A percentile compares a stretch with the other conserved stretches of the same genome.
phyloP scores from a whole-genome alignment of 2,888 invertebrate genomes.

The Choreutis nemorana region DNA sequence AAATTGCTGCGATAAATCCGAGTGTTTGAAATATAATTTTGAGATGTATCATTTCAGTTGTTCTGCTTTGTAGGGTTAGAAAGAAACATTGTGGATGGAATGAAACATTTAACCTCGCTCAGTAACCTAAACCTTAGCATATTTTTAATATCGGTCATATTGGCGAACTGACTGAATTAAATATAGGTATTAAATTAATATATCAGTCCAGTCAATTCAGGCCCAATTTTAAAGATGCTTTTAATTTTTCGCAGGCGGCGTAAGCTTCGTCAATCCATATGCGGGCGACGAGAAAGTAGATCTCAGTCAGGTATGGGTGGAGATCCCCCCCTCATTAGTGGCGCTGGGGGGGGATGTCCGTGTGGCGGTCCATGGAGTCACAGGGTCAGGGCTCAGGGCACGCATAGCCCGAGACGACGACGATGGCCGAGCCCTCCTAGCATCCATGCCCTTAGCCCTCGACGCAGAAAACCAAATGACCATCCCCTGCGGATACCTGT shows the following conservation, averaged over 20 bases:
- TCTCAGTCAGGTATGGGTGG: conserved; percentile 63
- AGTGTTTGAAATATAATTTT: no score
- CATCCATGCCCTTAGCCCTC: conserved; percentile 55
- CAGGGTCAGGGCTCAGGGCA: conserved; percentile 39
- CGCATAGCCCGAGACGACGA: conserved; percentile 58
- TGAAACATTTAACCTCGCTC: no score
- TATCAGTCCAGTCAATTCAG: no score
- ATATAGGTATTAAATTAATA: no score
- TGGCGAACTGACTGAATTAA: no score
- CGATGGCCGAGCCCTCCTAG: conserved; percentile 41
- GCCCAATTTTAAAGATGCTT: no score
- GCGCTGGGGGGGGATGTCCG: conserved; percentile 83
- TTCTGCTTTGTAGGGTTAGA: no score
- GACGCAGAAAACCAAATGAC: conserved; percentile 59
- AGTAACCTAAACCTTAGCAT: no score
- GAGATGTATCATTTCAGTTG: no score
- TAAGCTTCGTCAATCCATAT: conserved; percentile 44
- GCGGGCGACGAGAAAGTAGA: conserved; percentile 39
- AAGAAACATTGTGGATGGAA: no score
- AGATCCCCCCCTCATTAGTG: conserved; percentile 78
- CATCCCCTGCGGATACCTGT: conserved; percentile 77
- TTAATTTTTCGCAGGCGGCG: conserved; percentile 33
- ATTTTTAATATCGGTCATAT: no score
- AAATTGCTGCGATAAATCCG: no score
- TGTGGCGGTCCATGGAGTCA: conserved; percentile 69